A percentile compares a stretch with the other conserved stretches of the same genome.
phyloP scores from a whole-genome alignment of 2,797 vertebrate species.

The Anas capensis region DNA sequence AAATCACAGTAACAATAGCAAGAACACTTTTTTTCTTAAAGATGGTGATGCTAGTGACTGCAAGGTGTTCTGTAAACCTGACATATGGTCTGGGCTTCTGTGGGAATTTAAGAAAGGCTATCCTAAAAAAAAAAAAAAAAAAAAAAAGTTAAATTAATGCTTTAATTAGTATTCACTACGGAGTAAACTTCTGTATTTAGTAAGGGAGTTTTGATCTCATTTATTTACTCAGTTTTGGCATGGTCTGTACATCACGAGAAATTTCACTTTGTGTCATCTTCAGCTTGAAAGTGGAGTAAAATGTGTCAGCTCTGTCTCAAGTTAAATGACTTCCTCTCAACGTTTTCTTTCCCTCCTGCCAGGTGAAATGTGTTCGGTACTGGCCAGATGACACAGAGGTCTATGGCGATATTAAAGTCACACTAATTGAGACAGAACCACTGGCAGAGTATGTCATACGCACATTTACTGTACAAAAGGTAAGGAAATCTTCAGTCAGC shows the following conservation, averaged over 20 bases:
- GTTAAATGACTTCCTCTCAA: neutral
- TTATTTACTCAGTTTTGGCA: slow-evolving; percentile 7
- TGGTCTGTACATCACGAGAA: neutral
- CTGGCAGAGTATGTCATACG: slow-evolving; percentile 96
- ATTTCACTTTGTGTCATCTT: slow-evolving; percentile 8
- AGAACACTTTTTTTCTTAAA: neutral
- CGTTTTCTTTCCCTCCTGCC: neutral
- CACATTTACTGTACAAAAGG: slow-evolving; percentile 97
- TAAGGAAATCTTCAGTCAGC: slow-evolving; percentile 72
- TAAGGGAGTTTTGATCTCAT: slow-evolving; percentile 8
- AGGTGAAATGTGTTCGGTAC: slow-evolving; percentile 97
- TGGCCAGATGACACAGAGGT: slow-evolving; percentile 97
- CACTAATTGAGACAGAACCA: slow-evolving; percentile 95
- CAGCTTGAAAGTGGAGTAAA: neutral
- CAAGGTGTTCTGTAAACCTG: neutral
- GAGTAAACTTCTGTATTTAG: neutral
- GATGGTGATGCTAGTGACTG: neutral
- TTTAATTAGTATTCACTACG: neutral
- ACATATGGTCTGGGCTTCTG: neutral
- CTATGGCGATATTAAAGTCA: slow-evolving; percentile 96
- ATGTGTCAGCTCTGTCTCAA: neutral
- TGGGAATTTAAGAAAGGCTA: neutral
- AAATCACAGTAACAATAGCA: neutral
- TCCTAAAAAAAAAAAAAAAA: neutral
- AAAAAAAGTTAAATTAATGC: neutral